Base-by-base conservation (phyloP, 2,113 vertebrate species). In the Oryzias javanicus region DNA sequence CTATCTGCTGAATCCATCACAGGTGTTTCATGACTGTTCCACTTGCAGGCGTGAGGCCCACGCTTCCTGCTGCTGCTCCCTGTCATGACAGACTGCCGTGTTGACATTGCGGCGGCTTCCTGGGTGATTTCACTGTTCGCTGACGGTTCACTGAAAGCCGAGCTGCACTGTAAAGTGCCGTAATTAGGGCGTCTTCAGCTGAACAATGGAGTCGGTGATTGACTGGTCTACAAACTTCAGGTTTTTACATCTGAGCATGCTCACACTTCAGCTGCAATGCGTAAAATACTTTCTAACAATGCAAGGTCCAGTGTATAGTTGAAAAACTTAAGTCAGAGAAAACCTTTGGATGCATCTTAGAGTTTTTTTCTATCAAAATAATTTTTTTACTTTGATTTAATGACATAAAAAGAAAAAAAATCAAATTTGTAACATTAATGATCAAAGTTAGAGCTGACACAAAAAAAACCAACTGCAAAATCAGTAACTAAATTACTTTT, bases 141-240 rank as follows among this genome's bases (percentile, higher is more conserved):
- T 61, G 76, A 80, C 74, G 67, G 74, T 22, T 68, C 51, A 47
- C 74, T 55, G 70, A 70, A 76, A 59, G 76, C 27, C 49, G 61
- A 42, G 65, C 16, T 63, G 20, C 62, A 19, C 67, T 44, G 64
- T 73, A 53, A 79, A 79, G 61, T 4, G 54, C 67, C 20, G 46
- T 41, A 85, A 83, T 85, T 80, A 85, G 51, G 44, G 13, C 53
- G 25, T 64, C 53, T 67, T 65, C 65, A 22, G 44, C 65, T 70
- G 73, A 79, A 76, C 70, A 79, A 69, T 73, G 65, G 73, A 70
- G 56, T 49, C 63, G 70, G 1, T 73, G 70, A 86, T 70, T 67
- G 80, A 83, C 55, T 25, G 24, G 56, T 29, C 58, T 45, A 56
- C 49, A 49, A 55, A 15, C 72, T 49, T 72, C 70, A 55, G 79